These are phyloP conservation scores for Amphiura filiformis DNA, from an alignment of 35 echinoderm and acorn worm genomes.

Conservation along the genomic window DNA sequence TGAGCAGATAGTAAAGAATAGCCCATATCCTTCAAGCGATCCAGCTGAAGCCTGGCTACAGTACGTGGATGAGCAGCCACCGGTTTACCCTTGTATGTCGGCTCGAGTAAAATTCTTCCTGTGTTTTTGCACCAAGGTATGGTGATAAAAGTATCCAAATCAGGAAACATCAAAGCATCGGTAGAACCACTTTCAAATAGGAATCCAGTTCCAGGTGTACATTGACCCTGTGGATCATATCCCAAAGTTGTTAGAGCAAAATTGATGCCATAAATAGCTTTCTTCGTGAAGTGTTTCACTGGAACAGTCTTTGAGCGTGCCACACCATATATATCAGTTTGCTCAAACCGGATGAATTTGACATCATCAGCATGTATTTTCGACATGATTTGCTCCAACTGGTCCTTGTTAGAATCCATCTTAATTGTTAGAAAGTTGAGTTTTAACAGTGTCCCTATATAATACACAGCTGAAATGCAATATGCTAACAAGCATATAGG, in stretches of 20 bases:
- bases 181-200: conserved; percentile 44
- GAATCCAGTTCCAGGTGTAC: conserved; percentile 33
- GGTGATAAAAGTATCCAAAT: conserved; percentile 63
- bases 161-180: conserved; percentile 59
- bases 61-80: conserved; percentile 32
- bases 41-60: conserved; percentile 58
- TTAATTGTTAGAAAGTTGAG: too few relatives aligned
- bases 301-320: conserved; percentile 79
- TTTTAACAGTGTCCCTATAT: too few relatives aligned
- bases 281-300: conserved; percentile 52
- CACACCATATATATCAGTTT: conserved; percentile 75
- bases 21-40: conserved; percentile 36
- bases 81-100: conserved; percentile 3
- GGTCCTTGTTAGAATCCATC: too few relatives aligned
- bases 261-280: conserved; percentile 29
- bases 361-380: too few relatives aligned
- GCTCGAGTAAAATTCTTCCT: conserved; percentile 37
- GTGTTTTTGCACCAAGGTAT: conserved; percentile 62
- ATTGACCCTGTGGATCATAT: conserved; percentile 39
- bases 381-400: too few relatives aligned
- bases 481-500: too few relatives aligned
- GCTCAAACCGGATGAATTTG: conserved; percentile 84
- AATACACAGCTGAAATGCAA: too few relatives aligned
- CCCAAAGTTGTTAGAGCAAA: conserved; percentile 55
- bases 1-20: conserved; percentile 33